These are phyloP conservation scores for Acomys russatus DNA, from an alignment of 2,797 vertebrate genomes.

Conservation along the genomic window DNA sequence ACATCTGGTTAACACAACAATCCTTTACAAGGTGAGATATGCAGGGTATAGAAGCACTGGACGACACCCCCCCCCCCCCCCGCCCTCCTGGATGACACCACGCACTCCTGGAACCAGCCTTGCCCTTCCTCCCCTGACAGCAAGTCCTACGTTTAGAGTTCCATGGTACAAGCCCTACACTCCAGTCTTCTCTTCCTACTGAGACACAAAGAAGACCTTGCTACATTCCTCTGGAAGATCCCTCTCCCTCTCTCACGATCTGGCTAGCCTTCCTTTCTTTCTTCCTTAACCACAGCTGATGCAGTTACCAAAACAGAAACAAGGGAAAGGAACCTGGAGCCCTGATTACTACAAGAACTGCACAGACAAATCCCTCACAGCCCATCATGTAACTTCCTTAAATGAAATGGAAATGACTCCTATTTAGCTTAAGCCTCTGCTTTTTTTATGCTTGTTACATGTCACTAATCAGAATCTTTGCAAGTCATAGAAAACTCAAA, in stretches of 20 bases:
- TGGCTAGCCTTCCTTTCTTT: not conserved
- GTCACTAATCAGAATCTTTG: not conserved
- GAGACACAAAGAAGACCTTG: not conserved
- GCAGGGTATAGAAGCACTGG: not conserved
- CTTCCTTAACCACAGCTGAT: not conserved
- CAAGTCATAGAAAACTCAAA: constrained; percentile 21
- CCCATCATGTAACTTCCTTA: not conserved
- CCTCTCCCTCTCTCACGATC: not conserved
- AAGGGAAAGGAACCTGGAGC: not conserved
- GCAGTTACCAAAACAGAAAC: not conserved
- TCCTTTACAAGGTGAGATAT: constrained; percentile 11
- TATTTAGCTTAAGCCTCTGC: not conserved
- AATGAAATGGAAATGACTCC: constrained; percentile 18
- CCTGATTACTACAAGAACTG: not conserved
- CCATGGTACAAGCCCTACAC: not conserved
- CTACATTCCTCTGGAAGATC: not conserved
- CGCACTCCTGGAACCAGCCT: not conserved
- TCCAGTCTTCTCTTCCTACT: not conserved
- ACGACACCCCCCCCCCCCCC: too few relatives aligned
- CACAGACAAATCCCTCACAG: not conserved
- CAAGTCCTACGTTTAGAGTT: not conserved
- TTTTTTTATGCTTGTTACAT: not conserved
- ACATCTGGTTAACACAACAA: not conserved
- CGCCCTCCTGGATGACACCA: not conserved
- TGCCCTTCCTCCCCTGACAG: not conserved